Conservation (phyloP, 1,140 invertebrate species). For the Cyphomyrmex costatus region DNA sequence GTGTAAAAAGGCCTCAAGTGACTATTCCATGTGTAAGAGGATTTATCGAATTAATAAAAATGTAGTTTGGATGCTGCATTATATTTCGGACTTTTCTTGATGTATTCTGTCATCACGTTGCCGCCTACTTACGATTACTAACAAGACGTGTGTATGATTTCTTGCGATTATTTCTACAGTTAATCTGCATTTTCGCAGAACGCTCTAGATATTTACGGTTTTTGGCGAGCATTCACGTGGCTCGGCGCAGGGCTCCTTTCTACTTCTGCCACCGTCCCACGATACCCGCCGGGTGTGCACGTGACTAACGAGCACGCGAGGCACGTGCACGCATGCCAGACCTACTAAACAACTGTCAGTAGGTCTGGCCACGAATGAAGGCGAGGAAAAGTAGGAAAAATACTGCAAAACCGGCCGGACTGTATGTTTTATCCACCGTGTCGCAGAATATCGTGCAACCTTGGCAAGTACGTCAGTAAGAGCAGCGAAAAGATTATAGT, state of each 20-base stretch:
- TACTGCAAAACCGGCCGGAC: slow-evolving; percentile 69
- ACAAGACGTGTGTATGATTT: neutral
- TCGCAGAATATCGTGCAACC: slow-evolving; percentile 63
- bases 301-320: slow-evolving; percentile 69
- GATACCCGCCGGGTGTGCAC: slow-evolving; percentile 61
- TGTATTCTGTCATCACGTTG: slow-evolving; percentile 12
- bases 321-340: slow-evolving; percentile 78
- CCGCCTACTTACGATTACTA: slow-evolving; percentile 8
- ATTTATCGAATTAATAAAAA: neutral
- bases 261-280: slow-evolving; percentile 62
- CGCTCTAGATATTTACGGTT: slow-evolving; percentile 23
- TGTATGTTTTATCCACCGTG: slow-evolving; percentile 44
- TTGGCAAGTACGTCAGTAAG: slow-evolving; percentile 62
- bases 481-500: slow-evolving; percentile 16
- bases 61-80: neutral
- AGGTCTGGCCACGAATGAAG: slow-evolving; percentile 57
- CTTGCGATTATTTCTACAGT: slow-evolving; percentile 1
- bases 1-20: too few species aligned
- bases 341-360: slow-evolving; percentile 61
- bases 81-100: neutral
- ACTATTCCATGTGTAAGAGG: too few species aligned
- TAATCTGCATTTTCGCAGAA: slow-evolving; percentile 16
- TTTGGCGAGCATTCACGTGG: slow-evolving; percentile 36
- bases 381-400: slow-evolving; percentile 69
- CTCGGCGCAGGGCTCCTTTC: slow-evolving; percentile 53